A percentile compares a stretch with the other conserved stretches of the same genome.
phyloP scores from a whole-genome alignment of 2,888 invertebrate species.

The Apocheima hispidaria region DNA sequence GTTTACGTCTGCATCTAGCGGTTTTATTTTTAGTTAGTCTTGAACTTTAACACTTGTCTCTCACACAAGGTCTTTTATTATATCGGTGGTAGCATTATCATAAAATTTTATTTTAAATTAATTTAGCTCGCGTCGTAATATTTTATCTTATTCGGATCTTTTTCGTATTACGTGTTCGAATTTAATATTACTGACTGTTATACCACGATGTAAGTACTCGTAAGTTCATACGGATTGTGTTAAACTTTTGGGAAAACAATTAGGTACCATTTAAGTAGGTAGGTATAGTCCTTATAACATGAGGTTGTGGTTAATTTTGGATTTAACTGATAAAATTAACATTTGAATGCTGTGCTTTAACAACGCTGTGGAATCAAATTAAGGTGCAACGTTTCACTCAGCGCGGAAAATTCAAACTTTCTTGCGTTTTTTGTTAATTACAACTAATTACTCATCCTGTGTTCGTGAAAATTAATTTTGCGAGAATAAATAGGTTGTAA shows the following conservation, averaged over 20 bases:
- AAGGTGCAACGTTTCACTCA: no score
- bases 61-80: background rate
- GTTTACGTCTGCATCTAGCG: conserved; percentile 9
- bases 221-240: background rate
- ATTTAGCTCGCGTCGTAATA: background rate
- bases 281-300: background rate
- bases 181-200: background rate
- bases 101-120: background rate
- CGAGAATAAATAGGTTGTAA: no score
- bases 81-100: background rate
- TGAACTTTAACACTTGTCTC: conserved; percentile 19
- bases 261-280: no score
- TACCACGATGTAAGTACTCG: background rate
- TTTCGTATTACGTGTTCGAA: background rate
- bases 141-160: conserved; percentile 6
- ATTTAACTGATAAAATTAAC: no score
- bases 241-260: background rate
- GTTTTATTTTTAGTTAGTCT: conserved; percentile 2
- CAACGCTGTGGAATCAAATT: no score
- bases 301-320: background rate
- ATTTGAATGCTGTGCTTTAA: no score
- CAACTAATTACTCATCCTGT: no score
- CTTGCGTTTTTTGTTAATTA: no score
- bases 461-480: no score
- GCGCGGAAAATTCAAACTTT: no score